A percentile compares a stretch with the other conserved stretches of the same genome.
Conservation (phyloP, 2,888 invertebrate genomes). For the Leptopilina drosophilae region DNA sequence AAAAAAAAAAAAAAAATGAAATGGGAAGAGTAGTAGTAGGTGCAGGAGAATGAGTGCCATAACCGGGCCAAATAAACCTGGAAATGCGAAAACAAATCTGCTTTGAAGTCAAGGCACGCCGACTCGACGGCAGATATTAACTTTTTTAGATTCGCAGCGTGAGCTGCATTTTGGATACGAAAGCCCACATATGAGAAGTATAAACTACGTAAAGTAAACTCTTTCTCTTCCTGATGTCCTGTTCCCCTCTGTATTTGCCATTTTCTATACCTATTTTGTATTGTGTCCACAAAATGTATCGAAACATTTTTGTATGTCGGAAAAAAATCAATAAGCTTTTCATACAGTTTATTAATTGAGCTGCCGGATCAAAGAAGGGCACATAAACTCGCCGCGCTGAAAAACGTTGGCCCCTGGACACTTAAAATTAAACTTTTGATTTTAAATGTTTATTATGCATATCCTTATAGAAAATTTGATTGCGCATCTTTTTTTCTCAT, state of each 20-base stretch:
- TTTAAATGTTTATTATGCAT: too few relatives aligned
- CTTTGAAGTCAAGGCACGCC: conserved; percentile 69
- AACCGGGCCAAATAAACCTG: conserved; percentile 63
- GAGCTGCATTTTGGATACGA: conserved; percentile 63
- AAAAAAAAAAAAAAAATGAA: conserved; percentile 14
- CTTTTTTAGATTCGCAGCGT: conserved; percentile 70
- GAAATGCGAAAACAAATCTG: conserved; percentile 71
- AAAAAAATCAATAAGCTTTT: background rate
- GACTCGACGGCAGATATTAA: conserved; percentile 70
- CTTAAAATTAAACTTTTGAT: too few relatives aligned
- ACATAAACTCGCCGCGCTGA: too few relatives aligned
- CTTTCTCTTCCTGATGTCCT: conserved; percentile 59
- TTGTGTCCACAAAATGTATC: conserved; percentile 4
- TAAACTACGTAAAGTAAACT: conserved; percentile 68
- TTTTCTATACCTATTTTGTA: conserved; percentile 18
- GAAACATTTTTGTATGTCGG: background rate
- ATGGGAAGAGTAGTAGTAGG: conserved; percentile 49
- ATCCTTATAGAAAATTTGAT: too few relatives aligned
- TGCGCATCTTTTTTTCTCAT: too few relatives aligned
- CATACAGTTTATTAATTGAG: background rate
- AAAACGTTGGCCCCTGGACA: too few relatives aligned
- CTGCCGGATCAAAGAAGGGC: too few relatives aligned
- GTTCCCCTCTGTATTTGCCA: conserved; percentile 42
- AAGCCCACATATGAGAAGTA: conserved; percentile 65
- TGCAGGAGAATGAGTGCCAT: conserved; percentile 49